phyloP scores from a whole-genome alignment of 2,797 vertebrate species.

The Enteromius argenteus region DNA sequence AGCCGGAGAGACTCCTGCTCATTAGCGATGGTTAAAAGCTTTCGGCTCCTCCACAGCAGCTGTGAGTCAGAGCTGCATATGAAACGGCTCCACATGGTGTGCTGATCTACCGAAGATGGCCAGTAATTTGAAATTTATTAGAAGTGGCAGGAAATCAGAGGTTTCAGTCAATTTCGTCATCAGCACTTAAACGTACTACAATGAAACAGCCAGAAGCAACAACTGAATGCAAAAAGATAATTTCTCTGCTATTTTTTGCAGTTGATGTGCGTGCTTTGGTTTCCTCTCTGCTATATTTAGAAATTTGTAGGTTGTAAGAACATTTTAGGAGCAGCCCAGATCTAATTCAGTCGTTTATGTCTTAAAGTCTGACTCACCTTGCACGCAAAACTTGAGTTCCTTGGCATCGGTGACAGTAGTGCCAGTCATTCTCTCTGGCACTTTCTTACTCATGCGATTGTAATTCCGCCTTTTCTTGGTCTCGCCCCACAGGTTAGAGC shows the following conservation, averaged over 20 bases:
- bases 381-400: slow-evolving; percentile 92
- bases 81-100: slow-evolving; percentile 53
- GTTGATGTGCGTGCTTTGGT: not conserved
- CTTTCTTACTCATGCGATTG: slow-evolving; percentile 90
- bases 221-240: slow-evolving; percentile 24
- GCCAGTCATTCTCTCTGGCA: slow-evolving; percentile 73
- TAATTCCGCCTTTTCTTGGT: slow-evolving; percentile 89
- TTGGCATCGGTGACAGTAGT: slow-evolving; percentile 87
- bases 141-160: slow-evolving; percentile 14
- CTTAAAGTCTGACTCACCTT: slow-evolving; percentile 82
- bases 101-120: slow-evolving; percentile 41
- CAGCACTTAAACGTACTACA: not conserved
- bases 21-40: slow-evolving; percentile 43
- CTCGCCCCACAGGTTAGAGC: slow-evolving; percentile 95
- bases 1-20: slow-evolving; percentile 30
- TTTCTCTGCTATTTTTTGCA: not conserved
- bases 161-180: slow-evolving; percentile 26
- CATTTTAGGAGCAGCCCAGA: slow-evolving; percentile 13
- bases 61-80: slow-evolving; percentile 55
- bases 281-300: not conserved
- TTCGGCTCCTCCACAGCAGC: slow-evolving; percentile 37
- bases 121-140: slow-evolving; percentile 30
- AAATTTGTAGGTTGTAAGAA: slow-evolving; percentile 4
- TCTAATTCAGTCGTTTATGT: not conserved
- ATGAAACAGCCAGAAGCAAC: slow-evolving; percentile 13